Base-by-base conservation (phyloP, 2,113 vertebrate species). In the Colius striatus region DNA sequence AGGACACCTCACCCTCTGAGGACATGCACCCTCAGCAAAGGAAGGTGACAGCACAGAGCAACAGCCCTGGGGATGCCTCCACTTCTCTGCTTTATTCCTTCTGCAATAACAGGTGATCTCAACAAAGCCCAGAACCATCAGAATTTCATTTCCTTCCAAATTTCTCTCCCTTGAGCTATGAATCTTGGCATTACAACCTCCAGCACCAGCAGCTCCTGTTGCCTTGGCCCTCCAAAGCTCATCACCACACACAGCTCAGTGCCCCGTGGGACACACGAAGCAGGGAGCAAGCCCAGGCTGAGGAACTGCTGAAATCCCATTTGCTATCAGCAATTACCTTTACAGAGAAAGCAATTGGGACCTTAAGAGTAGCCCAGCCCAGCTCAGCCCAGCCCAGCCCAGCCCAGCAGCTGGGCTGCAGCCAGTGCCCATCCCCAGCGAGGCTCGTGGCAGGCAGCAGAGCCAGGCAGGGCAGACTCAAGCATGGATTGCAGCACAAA, bases 351-450 rank as follows among this genome's bases (percentile, higher is more conserved):
- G 16, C n/a, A 74, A 85, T 58, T 2, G 9, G 50, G 71, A 89
- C 15, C 45, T 38, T 38, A 19, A 53, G 19, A 32, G 61, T 47
- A 77, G 55, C n/a, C 55, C 77, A 41, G 38, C 38, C 38, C 38
- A 41, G 38, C 38, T 12, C 38, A 41, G 38, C 12, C 38, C 38
- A 41, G 38, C 38, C 38, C 38, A 41, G 51, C n/a, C 45, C 55
- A 55, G 15, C 11, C 66, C 71, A 75, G 73, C 29, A 57, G 32
- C 63, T 45, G 32, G 63, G 45, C 57, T 82, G 25, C 20, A 78
- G 58, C 68, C 13, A 11, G 68, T 32, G 30, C 55, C 2, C 0
- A 21, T 25, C 53, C 80, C 60, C 3, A 3, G 68, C 0, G 1
- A 60, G 58, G 77, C 16, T 1, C 14, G 1, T 25, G 9, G 48